Conservation (phyloP, 2,888 invertebrate genomes). For the Tinea pellionella region DNA sequence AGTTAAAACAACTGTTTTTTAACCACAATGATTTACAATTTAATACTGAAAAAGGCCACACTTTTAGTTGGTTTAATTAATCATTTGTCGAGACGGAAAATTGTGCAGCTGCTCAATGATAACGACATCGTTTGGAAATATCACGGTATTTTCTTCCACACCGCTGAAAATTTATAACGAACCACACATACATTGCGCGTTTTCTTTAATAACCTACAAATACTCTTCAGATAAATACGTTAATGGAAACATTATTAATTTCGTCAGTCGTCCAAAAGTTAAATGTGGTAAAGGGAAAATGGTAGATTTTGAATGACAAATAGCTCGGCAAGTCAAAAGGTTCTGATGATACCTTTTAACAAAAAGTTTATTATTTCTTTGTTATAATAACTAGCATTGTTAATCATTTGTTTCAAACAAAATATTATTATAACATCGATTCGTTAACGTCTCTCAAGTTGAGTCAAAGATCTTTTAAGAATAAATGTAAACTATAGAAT, state of each 20-base stretch:
- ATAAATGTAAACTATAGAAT: no score
- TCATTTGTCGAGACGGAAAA: slow-evolving; percentile 52
- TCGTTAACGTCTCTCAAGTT: no score
- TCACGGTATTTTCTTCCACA: slow-evolving; percentile 15
- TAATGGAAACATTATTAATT: background rate
- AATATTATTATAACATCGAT: background rate
- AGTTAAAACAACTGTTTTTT: slow-evolving; percentile 9
- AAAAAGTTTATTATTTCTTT: background rate
- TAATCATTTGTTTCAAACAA: background rate
- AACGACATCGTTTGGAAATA: slow-evolving; percentile 48
- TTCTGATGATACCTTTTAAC: background rate
- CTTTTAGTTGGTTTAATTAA: slow-evolving; percentile 46
- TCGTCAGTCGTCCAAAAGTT: background rate
- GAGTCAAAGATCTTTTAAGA: no score
- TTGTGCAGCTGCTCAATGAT: slow-evolving; percentile 45
- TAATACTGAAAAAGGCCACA: slow-evolving; percentile 10
- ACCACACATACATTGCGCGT: background rate
- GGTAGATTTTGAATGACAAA: slow-evolving; percentile 11
- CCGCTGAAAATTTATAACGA: background rate
- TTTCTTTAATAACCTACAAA: background rate
- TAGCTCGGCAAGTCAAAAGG: background rate
- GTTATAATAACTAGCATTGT: background rate
- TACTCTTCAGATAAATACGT: background rate
- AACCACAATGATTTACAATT: slow-evolving; percentile 12
- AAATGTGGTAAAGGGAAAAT: background rate